Evolutionary conservation across 2,797 vertebrate species (phyloP).

Genomic region (Rhyacichthys aspro): DNA sequence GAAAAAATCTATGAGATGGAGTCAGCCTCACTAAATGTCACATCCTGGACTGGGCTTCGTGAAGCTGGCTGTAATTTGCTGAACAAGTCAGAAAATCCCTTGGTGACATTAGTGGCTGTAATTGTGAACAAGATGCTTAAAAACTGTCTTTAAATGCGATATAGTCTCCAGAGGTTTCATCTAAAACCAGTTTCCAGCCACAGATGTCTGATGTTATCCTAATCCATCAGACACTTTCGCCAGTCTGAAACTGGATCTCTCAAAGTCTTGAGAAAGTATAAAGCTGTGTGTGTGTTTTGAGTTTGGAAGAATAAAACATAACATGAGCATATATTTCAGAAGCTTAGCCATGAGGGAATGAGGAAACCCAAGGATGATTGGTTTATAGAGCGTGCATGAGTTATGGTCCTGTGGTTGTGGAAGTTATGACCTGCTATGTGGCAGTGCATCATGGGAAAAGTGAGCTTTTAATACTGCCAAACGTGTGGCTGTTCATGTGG

Average conservation of each 20-base stretch:
- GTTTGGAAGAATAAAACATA: conserved; percentile 38
- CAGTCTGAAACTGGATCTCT: conserved; percentile 40
- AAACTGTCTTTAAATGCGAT: conserved; percentile 72
- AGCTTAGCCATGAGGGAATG: conserved; percentile 13
- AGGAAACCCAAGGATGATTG: conserved; percentile 56
- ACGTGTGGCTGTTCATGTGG: conserved; percentile 66
- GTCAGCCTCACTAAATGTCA: conserved; percentile 18
- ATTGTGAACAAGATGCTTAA: conserved; percentile 40
- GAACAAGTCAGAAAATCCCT: no score
- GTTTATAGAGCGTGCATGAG: conserved; percentile 60
- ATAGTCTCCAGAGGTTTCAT: conserved; percentile 25
- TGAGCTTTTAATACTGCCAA: conserved; percentile 57
- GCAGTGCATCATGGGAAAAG: conserved; percentile 56
- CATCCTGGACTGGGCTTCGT: conserved; percentile 1
- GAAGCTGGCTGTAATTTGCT: conserved; percentile 19
- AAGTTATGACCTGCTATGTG: conserved; percentile 46
- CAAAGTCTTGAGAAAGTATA: no score
- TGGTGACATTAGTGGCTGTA: conserved; percentile 62
- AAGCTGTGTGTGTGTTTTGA: no score
- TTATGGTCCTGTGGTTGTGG: conserved; percentile 61
- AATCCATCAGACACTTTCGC: conserved; percentile 40
- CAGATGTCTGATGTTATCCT: conserved; percentile 36
- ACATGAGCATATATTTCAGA: conserved; percentile 48
- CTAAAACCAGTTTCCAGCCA: conserved; percentile 35
- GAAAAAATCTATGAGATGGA: neutral